A percentile compares a stretch with the other conserved stretches of the same genome.
phyloP scores from a whole-genome alignment of 2,113 vertebrate genomes.

The Marmota flaviventris region DNA sequence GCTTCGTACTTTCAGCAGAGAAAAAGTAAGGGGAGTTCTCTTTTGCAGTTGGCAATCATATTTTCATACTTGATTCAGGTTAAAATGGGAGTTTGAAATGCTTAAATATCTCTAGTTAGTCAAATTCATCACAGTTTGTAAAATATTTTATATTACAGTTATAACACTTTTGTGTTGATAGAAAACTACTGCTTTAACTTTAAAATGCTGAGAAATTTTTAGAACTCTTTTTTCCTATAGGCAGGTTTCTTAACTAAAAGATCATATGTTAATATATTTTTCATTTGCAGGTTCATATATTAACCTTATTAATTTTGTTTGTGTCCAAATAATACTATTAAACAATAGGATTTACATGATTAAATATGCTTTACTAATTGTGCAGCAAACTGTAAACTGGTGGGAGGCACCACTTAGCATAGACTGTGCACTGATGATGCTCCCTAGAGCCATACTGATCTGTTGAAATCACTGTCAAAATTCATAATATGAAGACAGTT shows the following conservation, averaged over 20 bases:
- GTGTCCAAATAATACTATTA: neutral
- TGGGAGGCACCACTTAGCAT: neutral
- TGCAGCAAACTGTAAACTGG: neutral
- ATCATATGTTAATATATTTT: neutral
- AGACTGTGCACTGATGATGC: neutral
- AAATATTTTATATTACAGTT: neutral
- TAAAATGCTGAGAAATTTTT: neutral
- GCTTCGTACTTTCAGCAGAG: neutral
- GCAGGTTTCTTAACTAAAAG: neutral
- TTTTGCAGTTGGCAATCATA: neutral
- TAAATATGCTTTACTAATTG: neutral
- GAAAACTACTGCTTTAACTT: neutral
- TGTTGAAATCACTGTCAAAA: slow-evolving; percentile 16
- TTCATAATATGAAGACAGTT: neutral
- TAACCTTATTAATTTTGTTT: neutral
- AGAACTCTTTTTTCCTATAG: neutral
- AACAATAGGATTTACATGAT: neutral
- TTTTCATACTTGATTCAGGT: neutral
- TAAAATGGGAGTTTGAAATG: neutral
- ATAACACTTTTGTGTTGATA: neutral
- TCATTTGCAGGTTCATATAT: neutral
- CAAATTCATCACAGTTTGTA: slow-evolving; percentile 10
- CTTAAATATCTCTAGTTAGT: neutral
- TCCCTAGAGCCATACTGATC: neutral
- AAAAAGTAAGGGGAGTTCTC: neutral